Base-by-base conservation (phyloP, 2,797 vertebrate species). In the Eulemur mongoz region DNA sequence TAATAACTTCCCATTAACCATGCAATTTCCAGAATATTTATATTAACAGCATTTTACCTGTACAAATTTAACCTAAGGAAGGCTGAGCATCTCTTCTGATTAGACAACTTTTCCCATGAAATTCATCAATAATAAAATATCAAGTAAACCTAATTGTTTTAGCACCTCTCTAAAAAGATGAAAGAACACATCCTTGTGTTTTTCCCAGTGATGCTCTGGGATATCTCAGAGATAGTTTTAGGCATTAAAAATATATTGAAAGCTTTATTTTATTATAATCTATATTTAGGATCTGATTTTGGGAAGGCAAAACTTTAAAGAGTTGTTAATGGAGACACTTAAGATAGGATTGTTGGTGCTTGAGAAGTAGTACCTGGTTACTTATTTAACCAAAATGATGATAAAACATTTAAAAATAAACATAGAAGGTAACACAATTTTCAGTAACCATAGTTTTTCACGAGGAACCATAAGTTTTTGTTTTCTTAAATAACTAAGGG, bases 41-140 rank as follows among this genome's bases (percentile, higher is more conserved):
- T 78, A 88, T 63, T 88, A 83, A 79, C 70, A 89, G 15, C 25
- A 87, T 87, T 81, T 96, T 86, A 73, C n/a, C 52, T 69, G 35
- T 82, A 61, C 32, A 59, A 25, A 61, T 91, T 91, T 82, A 82
- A 87, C 50, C 25, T 75, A 86, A 30, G 38, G 30, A 87, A 40
- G 7, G 38, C 25, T 76, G 50, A 70, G 25, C n/a, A 32, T 82
- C 40, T 91, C 89, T 93, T 93, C 63, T 59, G 67, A 87, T 89
- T 87, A 69, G 82, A 61, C 18, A 87, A 6, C 5, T 91, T 59
- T 93, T 50, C 38, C 75, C 50, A 27, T n/a, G 92, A 86, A 86
- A 85, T 69, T 80, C 54, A 83, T 83, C 54, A 65, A 27, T 79
- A 80, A 22, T 85, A 80, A 67, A 65, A 73, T 35, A 54, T 27